Conservation (phyloP, 2,888 invertebrate species). For the Allophyes oxyacanthae region DNA sequence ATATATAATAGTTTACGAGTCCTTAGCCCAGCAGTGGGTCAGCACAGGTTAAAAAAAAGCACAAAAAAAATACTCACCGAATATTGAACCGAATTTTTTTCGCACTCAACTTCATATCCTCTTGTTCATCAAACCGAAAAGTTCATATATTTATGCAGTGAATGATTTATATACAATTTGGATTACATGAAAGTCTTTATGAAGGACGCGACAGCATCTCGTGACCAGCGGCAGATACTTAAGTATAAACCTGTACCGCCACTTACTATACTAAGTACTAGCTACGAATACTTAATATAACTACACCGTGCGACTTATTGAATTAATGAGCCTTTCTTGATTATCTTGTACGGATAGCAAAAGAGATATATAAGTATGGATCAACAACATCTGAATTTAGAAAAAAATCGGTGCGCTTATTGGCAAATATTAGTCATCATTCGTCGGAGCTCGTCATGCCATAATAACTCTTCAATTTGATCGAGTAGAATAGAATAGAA, state of each 20-base stretch:
- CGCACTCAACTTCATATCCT: conserved; percentile 20
- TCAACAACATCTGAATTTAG: too few relatives aligned
- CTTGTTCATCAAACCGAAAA: not conserved
- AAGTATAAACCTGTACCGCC: conserved; percentile 3
- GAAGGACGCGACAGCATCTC: conserved; percentile 16
- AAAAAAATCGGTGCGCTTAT: too few relatives aligned
- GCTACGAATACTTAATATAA: conserved; percentile 11
- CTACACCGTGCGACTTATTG: conserved; percentile 24
- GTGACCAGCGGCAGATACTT: conserved; percentile 3
- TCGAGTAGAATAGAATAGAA: too few relatives aligned
- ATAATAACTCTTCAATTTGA: too few relatives aligned
- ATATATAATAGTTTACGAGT: too few relatives aligned
- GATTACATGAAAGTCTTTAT: not conserved
- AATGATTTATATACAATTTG: not conserved
- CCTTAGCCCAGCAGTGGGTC: too few relatives aligned
- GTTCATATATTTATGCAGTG: not conserved
- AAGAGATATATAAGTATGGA: too few relatives aligned
- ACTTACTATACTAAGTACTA: conserved; percentile 1
- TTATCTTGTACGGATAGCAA: not conserved
- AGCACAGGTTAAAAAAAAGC: too few relatives aligned
- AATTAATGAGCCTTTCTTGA: conserved; percentile 30
- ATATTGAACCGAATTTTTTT: conserved; percentile 29
- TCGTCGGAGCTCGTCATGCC: too few relatives aligned
- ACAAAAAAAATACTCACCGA: conserved; percentile 20
- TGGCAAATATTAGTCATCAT: too few relatives aligned